Conservation (phyloP, 2,113 vertebrate species). For the Prochilodus magdalenae region DNA sequence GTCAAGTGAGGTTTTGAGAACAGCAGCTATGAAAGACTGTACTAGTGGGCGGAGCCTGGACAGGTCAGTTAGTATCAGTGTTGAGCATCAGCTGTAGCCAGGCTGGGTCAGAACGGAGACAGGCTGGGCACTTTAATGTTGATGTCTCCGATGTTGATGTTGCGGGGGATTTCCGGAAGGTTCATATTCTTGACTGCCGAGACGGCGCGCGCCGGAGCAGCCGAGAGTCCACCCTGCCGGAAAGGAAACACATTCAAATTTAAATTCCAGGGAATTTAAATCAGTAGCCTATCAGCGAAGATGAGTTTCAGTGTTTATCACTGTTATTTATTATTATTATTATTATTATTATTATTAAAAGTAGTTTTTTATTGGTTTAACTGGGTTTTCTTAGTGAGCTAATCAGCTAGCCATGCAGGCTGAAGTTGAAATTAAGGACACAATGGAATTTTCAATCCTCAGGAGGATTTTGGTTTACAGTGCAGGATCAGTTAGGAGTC, state of each 20-base stretch:
- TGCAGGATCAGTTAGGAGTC: too few relatives aligned
- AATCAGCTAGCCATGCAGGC: too few relatives aligned
- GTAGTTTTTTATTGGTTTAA: too few relatives aligned
- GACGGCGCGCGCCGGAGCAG: constrained; percentile 88
- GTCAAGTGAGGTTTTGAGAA: too few relatives aligned
- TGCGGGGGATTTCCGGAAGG: constrained; percentile 91
- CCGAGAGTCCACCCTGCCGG: constrained; percentile 87
- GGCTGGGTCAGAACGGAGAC: constrained; percentile 83
- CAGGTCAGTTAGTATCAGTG: background rate
- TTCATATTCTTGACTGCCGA: constrained; percentile 96
- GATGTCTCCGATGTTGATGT: constrained; percentile 95
- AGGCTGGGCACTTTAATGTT: constrained; percentile 96
- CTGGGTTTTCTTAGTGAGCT: too few relatives aligned
- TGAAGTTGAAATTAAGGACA: too few relatives aligned
- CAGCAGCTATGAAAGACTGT: background rate
- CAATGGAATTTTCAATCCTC: too few relatives aligned
- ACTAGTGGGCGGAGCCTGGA: background rate
- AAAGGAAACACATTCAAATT: background rate
- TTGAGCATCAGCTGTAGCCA: background rate
- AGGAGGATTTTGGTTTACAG: too few relatives aligned
- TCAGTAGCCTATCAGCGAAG: too few relatives aligned
- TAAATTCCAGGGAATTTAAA: background rate
- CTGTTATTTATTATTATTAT: too few relatives aligned
- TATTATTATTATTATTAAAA: too few relatives aligned
- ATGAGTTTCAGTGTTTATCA: too few relatives aligned